Conservation (phyloP, 2,113 vertebrate species). For the Hippocampus zosterae region DNA sequence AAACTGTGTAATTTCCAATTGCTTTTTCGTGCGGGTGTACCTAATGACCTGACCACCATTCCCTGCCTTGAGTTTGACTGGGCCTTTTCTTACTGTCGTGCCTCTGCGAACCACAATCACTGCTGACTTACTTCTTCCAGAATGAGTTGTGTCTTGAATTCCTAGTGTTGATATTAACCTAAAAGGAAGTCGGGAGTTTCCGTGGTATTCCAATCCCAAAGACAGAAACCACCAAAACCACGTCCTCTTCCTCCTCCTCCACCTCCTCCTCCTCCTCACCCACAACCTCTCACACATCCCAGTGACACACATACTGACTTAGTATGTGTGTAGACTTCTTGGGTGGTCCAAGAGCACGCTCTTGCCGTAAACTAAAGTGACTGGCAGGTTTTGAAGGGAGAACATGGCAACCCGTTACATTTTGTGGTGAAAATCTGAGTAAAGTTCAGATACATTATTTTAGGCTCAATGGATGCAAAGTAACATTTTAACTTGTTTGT, state of each 20-base stretch:
- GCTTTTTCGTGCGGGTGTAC: not conserved
- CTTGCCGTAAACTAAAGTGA: not conserved
- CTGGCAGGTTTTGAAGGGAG: not conserved
- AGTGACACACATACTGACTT: constrained; percentile 28
- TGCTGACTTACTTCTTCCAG: constrained; percentile 18
- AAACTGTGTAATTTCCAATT: not conserved
- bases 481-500: not conserved
- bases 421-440: not conserved
- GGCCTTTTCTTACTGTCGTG: not conserved
- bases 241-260: constrained; percentile 44
- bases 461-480: not conserved
- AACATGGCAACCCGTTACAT: not conserved
- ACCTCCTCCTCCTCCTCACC: constrained; percentile 46
- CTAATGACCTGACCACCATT: not conserved
- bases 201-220: constrained; percentile 43
- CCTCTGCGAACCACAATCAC: constrained; percentile 14
- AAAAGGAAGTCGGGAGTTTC: constrained; percentile 49
- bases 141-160: constrained; percentile 23
- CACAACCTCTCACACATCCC: constrained; percentile 12
- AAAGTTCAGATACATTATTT: not conserved
- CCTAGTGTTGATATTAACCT: constrained; percentile 32
- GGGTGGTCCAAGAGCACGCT: constrained; percentile 10
- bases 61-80: constrained; percentile 1
- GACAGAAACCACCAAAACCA: constrained; percentile 56
- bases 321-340: constrained; percentile 3